Percentiles rank a stretch among this genome's conserved stretches.
These are phyloP conservation scores for Lepidurus packardi DNA, from an alignment of 1,140 invertebrate species.

Conservation along the genomic window DNA sequence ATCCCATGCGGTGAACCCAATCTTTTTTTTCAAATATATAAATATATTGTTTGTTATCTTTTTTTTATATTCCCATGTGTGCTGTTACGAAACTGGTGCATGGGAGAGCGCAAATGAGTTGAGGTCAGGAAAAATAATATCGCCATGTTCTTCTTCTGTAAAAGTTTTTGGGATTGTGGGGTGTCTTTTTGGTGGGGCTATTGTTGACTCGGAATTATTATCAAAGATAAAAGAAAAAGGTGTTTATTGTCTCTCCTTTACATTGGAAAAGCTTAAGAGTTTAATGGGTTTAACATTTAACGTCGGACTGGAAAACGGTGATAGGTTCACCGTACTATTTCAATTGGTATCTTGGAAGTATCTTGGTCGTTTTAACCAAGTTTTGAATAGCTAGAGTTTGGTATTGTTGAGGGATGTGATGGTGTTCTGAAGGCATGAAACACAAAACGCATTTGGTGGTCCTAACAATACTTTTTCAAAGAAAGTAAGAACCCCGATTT, in stretches of 20 bases:
- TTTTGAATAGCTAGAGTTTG: background rate
- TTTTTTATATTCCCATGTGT: background rate
- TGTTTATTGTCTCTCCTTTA: background rate
- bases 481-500: background rate
- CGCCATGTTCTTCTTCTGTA: background rate
- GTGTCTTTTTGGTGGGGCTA: background rate
- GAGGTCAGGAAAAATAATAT: background rate
- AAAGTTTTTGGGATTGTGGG: conserved; percentile 1
- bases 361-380: background rate
- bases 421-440: background rate
- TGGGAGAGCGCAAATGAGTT: background rate
- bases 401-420: background rate
- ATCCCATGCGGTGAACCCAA: conserved; percentile 18
- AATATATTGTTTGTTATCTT: background rate
- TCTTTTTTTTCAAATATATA: background rate
- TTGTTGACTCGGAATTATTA: background rate
- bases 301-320: background rate
- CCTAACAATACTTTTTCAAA: background rate
- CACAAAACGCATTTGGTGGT: background rate
- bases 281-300: background rate
- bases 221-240: background rate
- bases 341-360: background rate
- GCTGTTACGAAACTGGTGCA: background rate
- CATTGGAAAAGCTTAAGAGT: background rate
- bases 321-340: background rate